Evolutionary conservation across 2,113 vertebrate species (phyloP), one percentile per base, ranked within the genome.

Genomic region (Anseranas semipalmata): DNA sequence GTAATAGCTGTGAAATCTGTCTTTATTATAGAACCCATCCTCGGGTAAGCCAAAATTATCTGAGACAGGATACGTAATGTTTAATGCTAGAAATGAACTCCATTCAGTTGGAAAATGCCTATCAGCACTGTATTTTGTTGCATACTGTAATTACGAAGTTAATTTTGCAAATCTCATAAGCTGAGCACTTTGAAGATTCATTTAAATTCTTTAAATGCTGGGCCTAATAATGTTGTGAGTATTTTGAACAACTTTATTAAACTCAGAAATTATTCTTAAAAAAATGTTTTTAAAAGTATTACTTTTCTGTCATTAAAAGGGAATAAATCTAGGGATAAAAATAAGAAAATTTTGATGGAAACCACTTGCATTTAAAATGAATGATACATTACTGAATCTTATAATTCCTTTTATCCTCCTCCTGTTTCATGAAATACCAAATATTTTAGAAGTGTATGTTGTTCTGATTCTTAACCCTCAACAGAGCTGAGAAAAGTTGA

Each of bases 101-200:
- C n/a, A 58, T 89, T 96, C 59, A 28, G 32, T 85, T 96, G 93
- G 90, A 97, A 97, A 97, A 96, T 92, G 80, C 85, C 92, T 92
- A 53, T 97, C 91, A 96, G 74, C 78, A 70, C 60, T 48, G 50
- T 93, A 86, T 96, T 98, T 97, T 95, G 89, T 96, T 94, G 94
- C 87, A 91, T 73, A 90, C 65, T 82, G 60, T 96, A 97, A 97
- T 97, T 97, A 97, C 71, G 85, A 97, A 97, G 93, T 97, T 98
- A 97, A 97, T 97, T 98, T 96, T 97, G 92, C 82, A 96, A 97
- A 97, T 97, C 91, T 96, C 90, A 93, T 97, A 97, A 98, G 73
- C 86, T 90, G 77, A 91, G 58, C 30, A 55, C 90, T 97, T 98
- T 96, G 93, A 97, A 97, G 89, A 92, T 93, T 95, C 76, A 87